Conservation (phyloP, 2,797 vertebrate genomes). For the Vipera latastei region DNA sequence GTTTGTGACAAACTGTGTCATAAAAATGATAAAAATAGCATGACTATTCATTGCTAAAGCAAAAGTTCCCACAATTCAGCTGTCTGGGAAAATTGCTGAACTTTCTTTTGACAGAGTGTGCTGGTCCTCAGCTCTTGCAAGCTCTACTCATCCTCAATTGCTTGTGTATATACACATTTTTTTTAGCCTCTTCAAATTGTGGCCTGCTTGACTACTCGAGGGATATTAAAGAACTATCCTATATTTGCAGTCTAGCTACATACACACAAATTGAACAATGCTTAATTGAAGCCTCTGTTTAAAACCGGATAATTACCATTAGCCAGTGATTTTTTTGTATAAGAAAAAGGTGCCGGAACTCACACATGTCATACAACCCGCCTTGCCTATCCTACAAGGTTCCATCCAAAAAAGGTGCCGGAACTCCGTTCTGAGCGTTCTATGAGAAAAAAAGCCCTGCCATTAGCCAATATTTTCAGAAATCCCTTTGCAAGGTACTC, state of each 20-base stretch:
- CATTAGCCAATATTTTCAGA: neutral
- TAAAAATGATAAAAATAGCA: conserved; percentile 91
- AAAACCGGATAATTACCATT: neutral
- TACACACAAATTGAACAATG: neutral
- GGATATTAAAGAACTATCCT: neutral
- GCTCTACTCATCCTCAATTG: neutral
- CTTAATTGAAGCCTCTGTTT: neutral
- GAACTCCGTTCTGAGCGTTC: too few relatives aligned
- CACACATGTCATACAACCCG: too few relatives aligned
- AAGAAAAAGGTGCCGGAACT: too few relatives aligned
- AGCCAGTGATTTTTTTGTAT: neutral
- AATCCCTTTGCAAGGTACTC: neutral
- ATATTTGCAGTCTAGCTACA: neutral
- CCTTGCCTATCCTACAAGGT: too few relatives aligned
- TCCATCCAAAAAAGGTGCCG: too few relatives aligned
- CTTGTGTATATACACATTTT: conserved; percentile 53
- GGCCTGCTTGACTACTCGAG: neutral
- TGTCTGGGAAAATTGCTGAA: conserved; percentile 89
- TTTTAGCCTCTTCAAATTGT: conserved; percentile 9
- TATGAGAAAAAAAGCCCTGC: neutral
- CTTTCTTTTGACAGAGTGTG: conserved; percentile 63
- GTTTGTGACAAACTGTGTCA: conserved; percentile 84
- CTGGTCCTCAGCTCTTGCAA: conserved; percentile 62
- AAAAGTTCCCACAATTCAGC: conserved; percentile 89
- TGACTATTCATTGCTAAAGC: conserved; percentile 81